Evolutionary conservation across 2,113 vertebrate species (phyloP).

Genomic region (Epinephelus lanceolatus): DNA sequence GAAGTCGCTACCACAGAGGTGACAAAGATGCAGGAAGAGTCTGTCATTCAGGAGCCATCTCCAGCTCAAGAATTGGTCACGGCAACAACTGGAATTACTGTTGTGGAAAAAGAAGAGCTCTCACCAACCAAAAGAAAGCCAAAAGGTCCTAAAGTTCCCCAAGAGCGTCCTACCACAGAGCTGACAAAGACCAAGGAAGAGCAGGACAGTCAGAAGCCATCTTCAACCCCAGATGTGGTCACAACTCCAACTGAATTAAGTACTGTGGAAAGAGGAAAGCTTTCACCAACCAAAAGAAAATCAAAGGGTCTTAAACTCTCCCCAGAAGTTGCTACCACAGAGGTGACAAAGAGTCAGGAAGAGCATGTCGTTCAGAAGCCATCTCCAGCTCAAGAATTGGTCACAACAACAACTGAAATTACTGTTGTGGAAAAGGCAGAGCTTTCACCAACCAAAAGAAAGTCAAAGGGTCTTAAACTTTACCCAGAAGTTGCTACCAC

Average conservation of each 20-base stretch:
- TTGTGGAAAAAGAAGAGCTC: background rate
- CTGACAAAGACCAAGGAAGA: background rate
- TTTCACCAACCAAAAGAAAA: fast-evolving
- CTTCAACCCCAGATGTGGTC: too few relatives aligned
- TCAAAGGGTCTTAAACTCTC: background rate
- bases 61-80: background rate
- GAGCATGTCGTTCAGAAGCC: background rate
- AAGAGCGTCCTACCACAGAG: background rate
- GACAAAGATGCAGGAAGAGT: fast-evolving
- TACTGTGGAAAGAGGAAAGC: background rate
- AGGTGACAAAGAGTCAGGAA: background rate
- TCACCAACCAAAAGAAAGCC: background rate
- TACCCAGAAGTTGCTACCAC: too few relatives aligned
- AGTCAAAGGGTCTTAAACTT: background rate
- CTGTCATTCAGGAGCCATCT: background rate
- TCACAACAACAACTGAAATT: background rate
- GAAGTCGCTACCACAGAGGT: background rate
- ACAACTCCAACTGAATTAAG: background rate
- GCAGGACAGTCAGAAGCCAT: too few relatives aligned
- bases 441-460: background rate
- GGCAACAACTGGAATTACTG: background rate
- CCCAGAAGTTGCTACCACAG: background rate
- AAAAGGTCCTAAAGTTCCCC: background rate
- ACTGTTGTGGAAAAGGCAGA: background rate
- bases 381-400: background rate